Evolutionary conservation across 2,888 invertebrate species (phyloP).

Genomic region (Nemotelus nigrinus): DNA sequence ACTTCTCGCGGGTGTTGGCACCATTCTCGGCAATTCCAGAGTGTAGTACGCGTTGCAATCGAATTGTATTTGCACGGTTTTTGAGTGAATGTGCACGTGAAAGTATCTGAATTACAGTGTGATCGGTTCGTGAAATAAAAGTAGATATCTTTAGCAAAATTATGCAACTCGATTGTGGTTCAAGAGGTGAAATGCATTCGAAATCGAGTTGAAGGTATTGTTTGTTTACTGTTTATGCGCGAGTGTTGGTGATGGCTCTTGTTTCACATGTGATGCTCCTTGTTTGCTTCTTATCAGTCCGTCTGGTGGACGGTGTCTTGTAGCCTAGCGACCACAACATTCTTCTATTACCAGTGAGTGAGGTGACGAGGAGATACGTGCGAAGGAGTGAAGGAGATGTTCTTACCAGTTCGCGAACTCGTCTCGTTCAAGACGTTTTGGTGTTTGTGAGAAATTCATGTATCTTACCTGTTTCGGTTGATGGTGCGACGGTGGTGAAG

Average conservation of each 20-base stretch:
- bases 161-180: background rate
- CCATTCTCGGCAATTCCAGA: background rate
- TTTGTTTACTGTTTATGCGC: conserved; percentile 24
- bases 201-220: conserved; percentile 24
- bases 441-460: conserved; percentile 24
- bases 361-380: background rate
- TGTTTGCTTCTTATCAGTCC: conserved; percentile 6
- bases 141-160: conserved; percentile 4
- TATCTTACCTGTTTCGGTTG: conserved; percentile 26
- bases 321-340: background rate
- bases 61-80: background rate
- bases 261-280: background rate
- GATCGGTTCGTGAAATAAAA: background rate
- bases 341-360: background rate
- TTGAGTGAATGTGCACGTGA: conserved; percentile 5
- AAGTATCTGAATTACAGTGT: conserved; percentile 1
- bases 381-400: conserved; percentile 22
- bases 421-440: background rate
- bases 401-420: background rate
- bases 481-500: background rate
- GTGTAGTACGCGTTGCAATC: background rate
- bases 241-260: conserved; percentile 22
- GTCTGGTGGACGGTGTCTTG: background rate
- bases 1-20: conserved; percentile 1
- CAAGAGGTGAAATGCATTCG: background rate